These are phyloP conservation scores for Ephydatia muelleri DNA, from an alignment of 37 sponge, comb jelly and placozoan species.

Conservation along the genomic window DNA sequence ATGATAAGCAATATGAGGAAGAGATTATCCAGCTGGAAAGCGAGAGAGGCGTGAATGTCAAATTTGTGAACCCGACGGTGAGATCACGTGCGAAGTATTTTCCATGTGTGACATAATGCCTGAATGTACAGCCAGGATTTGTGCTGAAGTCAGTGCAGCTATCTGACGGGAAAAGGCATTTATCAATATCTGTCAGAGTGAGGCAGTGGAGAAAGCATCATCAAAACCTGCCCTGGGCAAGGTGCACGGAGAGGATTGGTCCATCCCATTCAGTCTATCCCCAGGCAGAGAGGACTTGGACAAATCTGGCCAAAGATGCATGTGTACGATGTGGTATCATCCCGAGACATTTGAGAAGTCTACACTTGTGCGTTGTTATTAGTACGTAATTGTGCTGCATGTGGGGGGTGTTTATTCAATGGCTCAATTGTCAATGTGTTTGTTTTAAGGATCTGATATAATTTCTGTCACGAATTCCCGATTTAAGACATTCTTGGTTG, in stretches of 20 bases:
- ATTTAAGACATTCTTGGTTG: conserved; percentile 72
- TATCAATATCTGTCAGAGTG: conserved; percentile 72
- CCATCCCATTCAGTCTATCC: conserved; percentile 75
- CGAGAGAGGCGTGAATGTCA: conserved; percentile 84
- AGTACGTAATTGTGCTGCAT: not conserved
- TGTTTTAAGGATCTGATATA: conserved; percentile 2
- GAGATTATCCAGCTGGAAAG: conserved; percentile 82
- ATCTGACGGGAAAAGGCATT: conserved; percentile 71
- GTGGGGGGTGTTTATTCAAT: not conserved
- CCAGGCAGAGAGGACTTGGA: conserved; percentile 79
- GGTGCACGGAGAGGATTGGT: conserved; percentile 71
- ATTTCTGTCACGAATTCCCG: conserved; percentile 45
- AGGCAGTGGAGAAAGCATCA: conserved; percentile 49
- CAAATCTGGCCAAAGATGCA: conserved; percentile 71
- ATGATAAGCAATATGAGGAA: conserved; percentile 77
- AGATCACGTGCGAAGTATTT: not conserved
- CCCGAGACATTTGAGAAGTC: conserved; percentile 53
- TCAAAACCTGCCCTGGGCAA: conserved; percentile 29
- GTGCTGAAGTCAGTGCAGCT: conserved; percentile 65
- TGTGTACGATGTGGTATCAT: conserved; percentile 76
- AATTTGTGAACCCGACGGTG: conserved; percentile 80
- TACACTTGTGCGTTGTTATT: not conserved
- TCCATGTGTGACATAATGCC: not conserved
- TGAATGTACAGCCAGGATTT: conserved; percentile 80
- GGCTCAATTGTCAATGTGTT: not conserved